Evolutionary conservation across 2,113 vertebrate species (phyloP).

Genomic region (Eurypyga helias): DNA sequence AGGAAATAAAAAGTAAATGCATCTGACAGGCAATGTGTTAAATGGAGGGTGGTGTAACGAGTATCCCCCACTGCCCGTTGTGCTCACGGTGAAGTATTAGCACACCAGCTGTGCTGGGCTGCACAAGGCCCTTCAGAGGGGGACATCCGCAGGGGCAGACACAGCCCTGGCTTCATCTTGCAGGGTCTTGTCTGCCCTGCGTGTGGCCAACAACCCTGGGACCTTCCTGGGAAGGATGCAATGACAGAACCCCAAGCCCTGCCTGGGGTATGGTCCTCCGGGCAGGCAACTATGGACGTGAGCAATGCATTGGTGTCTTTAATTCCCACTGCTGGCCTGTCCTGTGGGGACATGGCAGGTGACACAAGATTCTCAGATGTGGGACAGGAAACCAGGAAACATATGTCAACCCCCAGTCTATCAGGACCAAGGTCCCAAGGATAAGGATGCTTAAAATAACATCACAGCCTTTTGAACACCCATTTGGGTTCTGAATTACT

Average conservation of each 20-base stretch:
- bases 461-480: not conserved
- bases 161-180: not conserved
- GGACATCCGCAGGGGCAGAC: not conserved
- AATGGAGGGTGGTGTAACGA: not conserved
- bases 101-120: not conserved
- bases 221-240: not conserved
- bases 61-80: not conserved
- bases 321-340: not conserved
- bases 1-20: not conserved
- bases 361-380: not conserved
- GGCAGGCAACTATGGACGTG: rapidly evolving
- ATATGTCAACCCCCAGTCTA: not conserved
- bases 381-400: not conserved
- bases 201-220: not conserved
- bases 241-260: not conserved
- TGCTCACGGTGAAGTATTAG: not conserved
- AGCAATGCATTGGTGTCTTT: not conserved
- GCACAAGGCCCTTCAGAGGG: not conserved
- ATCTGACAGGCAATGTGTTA: not conserved
- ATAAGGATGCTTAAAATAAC: not conserved
- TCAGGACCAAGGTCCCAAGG: not conserved
- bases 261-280: not conserved
- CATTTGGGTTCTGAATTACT: not conserved
- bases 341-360: not conserved
- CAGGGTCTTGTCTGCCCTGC: not conserved